phyloP scores from a whole-genome alignment of 2,113 vertebrate genomes.

The Platichthys flesus region DNA sequence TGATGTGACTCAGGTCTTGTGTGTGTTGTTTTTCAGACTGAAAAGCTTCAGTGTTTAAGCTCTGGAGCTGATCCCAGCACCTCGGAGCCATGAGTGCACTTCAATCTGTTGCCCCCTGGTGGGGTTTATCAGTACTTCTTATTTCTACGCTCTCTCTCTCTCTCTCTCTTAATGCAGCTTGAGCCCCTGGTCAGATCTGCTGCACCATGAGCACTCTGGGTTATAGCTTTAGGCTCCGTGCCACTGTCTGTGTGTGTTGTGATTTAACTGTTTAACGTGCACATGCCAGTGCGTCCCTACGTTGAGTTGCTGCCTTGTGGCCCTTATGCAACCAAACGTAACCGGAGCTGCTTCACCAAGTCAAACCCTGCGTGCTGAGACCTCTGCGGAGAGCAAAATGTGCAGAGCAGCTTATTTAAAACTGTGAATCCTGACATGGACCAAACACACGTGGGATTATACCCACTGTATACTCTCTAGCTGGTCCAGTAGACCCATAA shows the following conservation, averaged over 20 bases:
- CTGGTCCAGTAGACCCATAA: no score
- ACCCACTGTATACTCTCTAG: no score
- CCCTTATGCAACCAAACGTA: conserved; percentile 49
- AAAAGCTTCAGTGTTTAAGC: conserved; percentile 64
- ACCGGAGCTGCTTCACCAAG: conserved; percentile 42
- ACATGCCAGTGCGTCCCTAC: not conserved
- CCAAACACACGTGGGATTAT: not conserved
- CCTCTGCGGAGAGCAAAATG: conserved; percentile 31
- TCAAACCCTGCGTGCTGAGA: conserved; percentile 9
- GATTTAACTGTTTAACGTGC: not conserved
- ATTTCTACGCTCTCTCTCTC: conserved; percentile 12
- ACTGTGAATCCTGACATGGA: conserved; percentile 16
- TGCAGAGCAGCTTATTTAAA: conserved; percentile 1
- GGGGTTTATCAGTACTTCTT: conserved; percentile 43
- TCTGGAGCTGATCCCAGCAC: conserved; percentile 51
- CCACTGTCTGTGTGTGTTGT: conserved; percentile 40
- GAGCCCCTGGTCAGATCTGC: conserved; percentile 9
- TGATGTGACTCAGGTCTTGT: conserved; percentile 42
- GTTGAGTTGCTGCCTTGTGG: conserved; percentile 22
- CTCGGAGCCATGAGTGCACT: no score
- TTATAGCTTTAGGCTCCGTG: conserved; percentile 41
- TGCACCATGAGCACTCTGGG: conserved; percentile 18
- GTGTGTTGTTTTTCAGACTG: conserved; percentile 23
- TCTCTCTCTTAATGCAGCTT: not conserved
- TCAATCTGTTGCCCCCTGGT: conserved; percentile 73